Conservation (phyloP, 2,888 invertebrate genomes). For the Nemoura dubitans region DNA sequence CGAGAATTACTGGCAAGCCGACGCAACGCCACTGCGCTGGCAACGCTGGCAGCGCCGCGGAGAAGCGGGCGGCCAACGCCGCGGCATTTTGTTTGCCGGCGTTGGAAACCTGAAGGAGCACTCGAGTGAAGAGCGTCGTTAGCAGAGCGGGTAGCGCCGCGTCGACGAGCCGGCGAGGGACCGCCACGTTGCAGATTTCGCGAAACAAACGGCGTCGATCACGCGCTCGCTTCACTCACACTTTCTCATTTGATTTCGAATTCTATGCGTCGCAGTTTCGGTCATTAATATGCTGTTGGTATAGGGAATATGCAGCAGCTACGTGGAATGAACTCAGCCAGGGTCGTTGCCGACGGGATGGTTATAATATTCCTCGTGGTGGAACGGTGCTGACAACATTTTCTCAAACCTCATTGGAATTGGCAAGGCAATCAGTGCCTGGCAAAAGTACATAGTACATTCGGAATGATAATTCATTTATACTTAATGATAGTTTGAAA, state of each 20-base stretch:
- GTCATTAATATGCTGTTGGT: too few species aligned
- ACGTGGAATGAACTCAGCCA: too few species aligned
- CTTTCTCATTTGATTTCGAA: neutral
- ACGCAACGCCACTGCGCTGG: neutral
- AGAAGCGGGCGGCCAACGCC: neutral
- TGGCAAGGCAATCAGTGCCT: too few species aligned
- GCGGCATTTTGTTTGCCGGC: slow-evolving; percentile 1
- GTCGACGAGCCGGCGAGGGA: neutral
- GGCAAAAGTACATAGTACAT: too few species aligned
- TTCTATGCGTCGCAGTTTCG: neutral
- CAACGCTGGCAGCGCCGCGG: neutral
- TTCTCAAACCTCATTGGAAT: too few species aligned
- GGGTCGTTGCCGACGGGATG: too few species aligned
- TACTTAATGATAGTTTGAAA: too few species aligned
- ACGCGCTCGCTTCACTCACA: neutral
- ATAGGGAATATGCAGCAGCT: too few species aligned
- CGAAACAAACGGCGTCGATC: neutral
- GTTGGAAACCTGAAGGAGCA: neutral
- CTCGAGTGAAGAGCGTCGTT: neutral
- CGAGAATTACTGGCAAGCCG: slow-evolving; percentile 22
- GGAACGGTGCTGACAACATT: too few species aligned
- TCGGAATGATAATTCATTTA: too few species aligned
- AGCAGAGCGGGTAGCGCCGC: neutral
- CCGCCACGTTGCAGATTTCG: neutral
- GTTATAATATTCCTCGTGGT: too few species aligned